Conservation (phyloP, 2,797 vertebrate genomes). For the Momotus momota region DNA sequence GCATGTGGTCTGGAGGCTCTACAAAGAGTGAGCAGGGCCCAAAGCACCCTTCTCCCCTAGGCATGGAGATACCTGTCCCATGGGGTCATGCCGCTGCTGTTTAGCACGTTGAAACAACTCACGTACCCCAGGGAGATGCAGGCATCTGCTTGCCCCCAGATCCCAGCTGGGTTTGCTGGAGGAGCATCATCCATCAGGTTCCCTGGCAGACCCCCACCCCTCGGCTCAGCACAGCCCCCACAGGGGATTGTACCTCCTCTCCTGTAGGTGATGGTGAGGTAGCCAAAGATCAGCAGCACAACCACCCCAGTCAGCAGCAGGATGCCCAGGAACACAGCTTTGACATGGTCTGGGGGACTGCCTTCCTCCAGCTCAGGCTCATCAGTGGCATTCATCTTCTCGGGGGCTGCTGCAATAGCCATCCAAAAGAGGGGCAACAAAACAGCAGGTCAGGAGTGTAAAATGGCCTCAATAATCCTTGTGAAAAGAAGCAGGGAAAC, state of each 20-base stretch:
- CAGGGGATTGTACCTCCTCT: slow-evolving; percentile 11
- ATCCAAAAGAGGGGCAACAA: background rate
- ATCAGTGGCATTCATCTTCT: background rate
- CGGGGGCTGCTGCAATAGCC: slow-evolving; percentile 1
- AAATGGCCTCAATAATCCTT: background rate
- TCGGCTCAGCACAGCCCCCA: fast-evolving
- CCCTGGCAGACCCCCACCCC: background rate
- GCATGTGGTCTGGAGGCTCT: background rate
- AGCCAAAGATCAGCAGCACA: slow-evolving; percentile 20
- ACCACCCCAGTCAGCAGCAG: background rate
- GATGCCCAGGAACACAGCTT: background rate
- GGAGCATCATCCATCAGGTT: background rate
- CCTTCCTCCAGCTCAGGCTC: background rate
- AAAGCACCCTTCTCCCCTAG: background rate
- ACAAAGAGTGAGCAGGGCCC: background rate
- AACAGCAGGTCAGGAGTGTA: background rate
- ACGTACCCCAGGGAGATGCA: background rate
- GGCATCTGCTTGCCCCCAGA: background rate
- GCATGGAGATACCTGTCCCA: background rate
- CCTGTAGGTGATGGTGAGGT: background rate
- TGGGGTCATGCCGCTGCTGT: background rate
- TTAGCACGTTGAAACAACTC: background rate
- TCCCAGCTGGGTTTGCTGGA: background rate
- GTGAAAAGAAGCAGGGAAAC: background rate
- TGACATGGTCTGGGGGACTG: background rate